Conservation (phyloP, 2,888 invertebrate species). For the Cosmopolites sordidus region DNA sequence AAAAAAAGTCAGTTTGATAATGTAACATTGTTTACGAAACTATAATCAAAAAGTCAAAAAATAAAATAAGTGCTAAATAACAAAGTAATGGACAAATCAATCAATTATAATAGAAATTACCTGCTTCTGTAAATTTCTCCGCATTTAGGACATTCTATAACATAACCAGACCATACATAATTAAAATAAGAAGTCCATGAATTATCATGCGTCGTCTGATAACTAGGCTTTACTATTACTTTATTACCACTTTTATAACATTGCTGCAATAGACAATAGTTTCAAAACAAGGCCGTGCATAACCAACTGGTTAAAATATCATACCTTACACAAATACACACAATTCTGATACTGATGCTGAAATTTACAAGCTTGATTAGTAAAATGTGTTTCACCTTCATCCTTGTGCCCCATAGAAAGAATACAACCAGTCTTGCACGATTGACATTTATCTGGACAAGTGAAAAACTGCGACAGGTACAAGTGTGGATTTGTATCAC, state of each 20-base stretch:
- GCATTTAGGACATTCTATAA: slow-evolving; percentile 71
- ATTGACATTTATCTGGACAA: slow-evolving; percentile 65
- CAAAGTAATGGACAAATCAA: too few species aligned
- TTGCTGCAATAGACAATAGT: slow-evolving; percentile 32
- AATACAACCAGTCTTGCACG: slow-evolving; percentile 61
- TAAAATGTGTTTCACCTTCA: slow-evolving; percentile 58
- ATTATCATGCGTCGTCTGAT: slow-evolving; percentile 47
- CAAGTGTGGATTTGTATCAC: slow-evolving; percentile 56
- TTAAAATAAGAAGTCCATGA: slow-evolving; percentile 67
- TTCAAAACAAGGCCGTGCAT: not conserved
- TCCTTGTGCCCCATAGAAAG: slow-evolving; percentile 64
- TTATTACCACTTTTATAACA: slow-evolving; percentile 49
- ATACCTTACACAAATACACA: slow-evolving; percentile 59
- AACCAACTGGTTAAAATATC: slow-evolving; percentile 5
- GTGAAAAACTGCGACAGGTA: slow-evolving; percentile 79
- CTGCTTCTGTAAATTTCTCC: slow-evolving; percentile 68
- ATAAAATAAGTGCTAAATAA: too few species aligned
- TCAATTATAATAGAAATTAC: too few species aligned
- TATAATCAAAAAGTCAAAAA: too few species aligned
- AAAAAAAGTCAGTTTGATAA: too few species aligned
- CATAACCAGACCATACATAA: slow-evolving; percentile 75
- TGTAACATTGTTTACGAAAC: too few species aligned
- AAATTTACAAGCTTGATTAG: slow-evolving; percentile 54
- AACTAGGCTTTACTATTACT: slow-evolving; percentile 56
- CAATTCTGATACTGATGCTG: slow-evolving; percentile 73